Conservation (phyloP, 2,888 invertebrate genomes). For the Drosophila atroscutellata region DNA sequence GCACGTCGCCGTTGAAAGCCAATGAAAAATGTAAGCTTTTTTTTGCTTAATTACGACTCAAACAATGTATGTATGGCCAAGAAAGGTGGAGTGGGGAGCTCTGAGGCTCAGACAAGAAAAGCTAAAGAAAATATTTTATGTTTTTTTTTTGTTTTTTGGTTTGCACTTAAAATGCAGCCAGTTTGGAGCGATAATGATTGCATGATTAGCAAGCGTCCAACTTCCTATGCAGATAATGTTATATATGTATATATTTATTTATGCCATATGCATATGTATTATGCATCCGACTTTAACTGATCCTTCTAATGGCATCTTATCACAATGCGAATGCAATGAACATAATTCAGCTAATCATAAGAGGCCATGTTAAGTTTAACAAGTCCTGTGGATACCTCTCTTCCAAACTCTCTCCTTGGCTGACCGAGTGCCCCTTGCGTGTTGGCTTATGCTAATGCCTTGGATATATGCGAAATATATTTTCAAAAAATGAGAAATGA, state of each 20-base stretch:
- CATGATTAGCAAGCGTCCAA: constrained; percentile 60
- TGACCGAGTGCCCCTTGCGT: constrained; percentile 54
- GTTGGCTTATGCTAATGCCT: constrained; percentile 69
- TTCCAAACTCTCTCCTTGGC: neutral
- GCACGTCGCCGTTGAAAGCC: constrained; percentile 60
- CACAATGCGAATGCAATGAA: constrained; percentile 60
- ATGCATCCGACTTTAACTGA: neutral
- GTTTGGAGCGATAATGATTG: constrained; percentile 55
- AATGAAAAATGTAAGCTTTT: constrained; percentile 66
- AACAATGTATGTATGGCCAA: constrained; percentile 30
- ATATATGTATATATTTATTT: neutral
- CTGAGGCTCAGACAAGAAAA: constrained; percentile 48
- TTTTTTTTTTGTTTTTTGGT: constrained; percentile 22
- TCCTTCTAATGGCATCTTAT: constrained; percentile 52
- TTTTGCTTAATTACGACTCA: constrained; percentile 63
- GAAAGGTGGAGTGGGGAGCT: neutral
- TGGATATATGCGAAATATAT: constrained; percentile 28
- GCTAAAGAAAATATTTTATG: constrained; percentile 44
- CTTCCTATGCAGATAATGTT: constrained; percentile 29
- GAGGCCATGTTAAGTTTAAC: constrained; percentile 72
- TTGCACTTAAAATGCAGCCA: constrained; percentile 51
- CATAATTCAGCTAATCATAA: constrained; percentile 75
- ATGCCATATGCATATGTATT: neutral
- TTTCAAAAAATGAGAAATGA: constrained; percentile 1
- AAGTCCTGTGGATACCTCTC: constrained; percentile 38